Evolutionary conservation across 2,797 vertebrate species (phyloP), one percentile per base, ranked within the genome.

Genomic region (Sebastes matsubarae): DNA sequence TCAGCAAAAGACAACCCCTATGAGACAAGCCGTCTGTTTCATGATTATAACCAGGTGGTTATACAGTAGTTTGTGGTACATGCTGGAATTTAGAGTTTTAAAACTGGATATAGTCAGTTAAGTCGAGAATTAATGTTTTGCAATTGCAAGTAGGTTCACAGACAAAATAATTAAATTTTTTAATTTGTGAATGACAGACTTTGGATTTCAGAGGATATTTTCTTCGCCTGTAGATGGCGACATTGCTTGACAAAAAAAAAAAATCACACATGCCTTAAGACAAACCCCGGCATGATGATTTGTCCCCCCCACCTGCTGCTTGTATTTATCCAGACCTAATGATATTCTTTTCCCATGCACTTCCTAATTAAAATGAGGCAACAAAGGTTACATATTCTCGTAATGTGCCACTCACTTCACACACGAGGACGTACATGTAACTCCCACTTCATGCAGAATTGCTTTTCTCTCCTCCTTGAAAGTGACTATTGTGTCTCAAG

Each of bases 151-250:
- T 57, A 64, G 36, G 60, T 80, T 77, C 38, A 72, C 38, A 36
- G 29, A 77, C 16, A 59, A 81, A 77, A 80, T 42, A 55, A 78
- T 67, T 54, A 9, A 5, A 2, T 34, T 52, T 72, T 60, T 18
- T 25, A 30, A 72, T 69, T 82, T 85, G 52, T 75, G 29, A 75
- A 85, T 80, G 81, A 30, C 38, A 66, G 36, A 54, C 77, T 68
- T 81, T 54, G 18, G 30, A 71, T 82, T 80, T 70, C 57, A 70
- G 16, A 58, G 25, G 22, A 30, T 64, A 12, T 34, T 70, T 54
- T 20, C 66, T 64, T 87, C 65, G 67, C 97, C 97, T 97, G 97
- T 98, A 98, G 97, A 97, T 98, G 97, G 97, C 97, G 96, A 97
- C 96, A 97, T 96, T 97, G 96, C 94, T 96, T 96, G 96, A 91